Conservation (phyloP, 2,113 vertebrate genomes). For the Neopipo cinnamomea region DNA sequence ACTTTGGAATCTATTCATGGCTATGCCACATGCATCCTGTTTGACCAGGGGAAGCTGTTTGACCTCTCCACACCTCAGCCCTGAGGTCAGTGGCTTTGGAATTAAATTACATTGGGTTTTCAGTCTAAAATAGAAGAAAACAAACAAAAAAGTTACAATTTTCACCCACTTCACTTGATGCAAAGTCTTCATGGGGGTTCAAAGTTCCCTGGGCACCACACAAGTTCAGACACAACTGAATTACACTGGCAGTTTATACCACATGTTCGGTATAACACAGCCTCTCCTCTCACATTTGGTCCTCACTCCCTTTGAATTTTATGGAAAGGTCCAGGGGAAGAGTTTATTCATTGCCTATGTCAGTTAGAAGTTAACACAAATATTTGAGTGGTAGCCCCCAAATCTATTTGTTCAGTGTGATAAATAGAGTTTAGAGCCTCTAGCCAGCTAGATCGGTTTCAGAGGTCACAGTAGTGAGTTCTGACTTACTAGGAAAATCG, state of each 20-base stretch:
- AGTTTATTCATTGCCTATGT: neutral
- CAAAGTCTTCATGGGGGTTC: neutral
- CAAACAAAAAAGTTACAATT: conserved; percentile 23
- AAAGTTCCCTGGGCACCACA: neutral
- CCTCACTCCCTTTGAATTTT: neutral
- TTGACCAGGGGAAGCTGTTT: neutral
- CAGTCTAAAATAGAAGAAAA: conserved; percentile 34
- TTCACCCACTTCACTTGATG: neutral
- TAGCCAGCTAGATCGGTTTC: neutral
- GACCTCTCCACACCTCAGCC: neutral
- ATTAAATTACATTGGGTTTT: neutral
- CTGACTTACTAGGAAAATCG: neutral
- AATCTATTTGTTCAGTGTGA: neutral
- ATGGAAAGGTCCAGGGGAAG: neutral
- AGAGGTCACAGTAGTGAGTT: neutral
- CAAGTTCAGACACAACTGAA: neutral
- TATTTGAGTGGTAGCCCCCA: neutral
- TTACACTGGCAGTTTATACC: neutral
- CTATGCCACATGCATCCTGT: neutral
- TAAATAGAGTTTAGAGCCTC: neutral
- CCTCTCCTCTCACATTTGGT: neutral
- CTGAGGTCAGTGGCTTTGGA: neutral
- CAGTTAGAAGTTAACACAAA: neutral
- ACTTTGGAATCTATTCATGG: neutral
- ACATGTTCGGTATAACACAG: neutral